Evolutionary conservation across 2,113 vertebrate species (phyloP), one percentile per base, ranked within the genome.

Genomic region (Gymnarchus niloticus): DNA sequence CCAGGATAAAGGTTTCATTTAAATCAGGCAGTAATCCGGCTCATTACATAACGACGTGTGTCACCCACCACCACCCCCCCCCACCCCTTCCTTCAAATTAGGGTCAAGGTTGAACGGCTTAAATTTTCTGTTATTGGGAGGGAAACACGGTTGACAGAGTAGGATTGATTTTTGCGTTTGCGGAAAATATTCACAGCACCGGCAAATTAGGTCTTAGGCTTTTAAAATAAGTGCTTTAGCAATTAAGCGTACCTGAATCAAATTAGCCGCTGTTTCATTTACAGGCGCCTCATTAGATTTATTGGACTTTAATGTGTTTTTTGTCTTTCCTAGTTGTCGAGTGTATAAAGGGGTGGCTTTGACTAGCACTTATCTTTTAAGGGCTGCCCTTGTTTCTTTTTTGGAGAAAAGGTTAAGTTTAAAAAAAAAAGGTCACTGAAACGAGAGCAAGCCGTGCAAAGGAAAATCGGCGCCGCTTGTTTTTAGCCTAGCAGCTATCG

Each of bases 1-100:
- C 61, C 41, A 85, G 65, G 51, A 88, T 54, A 85, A 87, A 86
- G 76, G 81, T 4, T 65, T 76, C 54, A 41, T 85, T 76, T 85
- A 76, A 85, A 52, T 49, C 84, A 14, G 77, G 78, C 86, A 84
- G 65, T 83, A 52, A 87, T 90, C 91, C 85, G 56, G 77, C 88
- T 90, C 85, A 90, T 88, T 89, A 87, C n/a, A 9, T 87, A 81
- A 85, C 10, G 19, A 83, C 2, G 23, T 49, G 65, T 54, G 2
- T 73, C 3, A n/a, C n/a, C n/a, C n/a, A n/a, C n/a, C n/a, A n/a
- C n/a, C n/a, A n/a, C n/a, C 6, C 25, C 41, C 19, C 3, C 9
- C 28, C 0, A 61, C 46, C 56, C 17, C 6, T 8, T 17, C 48
- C 87, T 89, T 73, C 44, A 76, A 90, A 78, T 59, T 51, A 49